Percentiles rank a stretch among this genome's conserved stretches.
These are phyloP conservation scores for Neuroterus valhalla DNA, from an alignment of 1,140 invertebrate genomes.

Conservation along the genomic window DNA sequence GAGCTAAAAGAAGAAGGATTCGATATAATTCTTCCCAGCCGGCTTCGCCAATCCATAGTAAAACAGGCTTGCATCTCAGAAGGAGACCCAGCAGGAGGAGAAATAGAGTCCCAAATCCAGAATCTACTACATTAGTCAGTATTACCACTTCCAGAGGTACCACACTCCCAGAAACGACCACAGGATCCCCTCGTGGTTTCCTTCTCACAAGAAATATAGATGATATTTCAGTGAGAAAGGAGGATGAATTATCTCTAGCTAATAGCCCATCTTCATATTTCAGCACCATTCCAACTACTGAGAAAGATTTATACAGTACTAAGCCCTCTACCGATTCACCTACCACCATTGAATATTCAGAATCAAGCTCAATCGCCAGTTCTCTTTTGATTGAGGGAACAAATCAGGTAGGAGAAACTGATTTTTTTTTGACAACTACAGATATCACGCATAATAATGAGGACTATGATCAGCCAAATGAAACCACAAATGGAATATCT, in stretches of 20 bases:
- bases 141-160: conserved; percentile 36
- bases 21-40: conserved; percentile 33
- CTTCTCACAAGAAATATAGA: conserved; percentile 56
- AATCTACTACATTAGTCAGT: conserved; percentile 48
- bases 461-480: neutral
- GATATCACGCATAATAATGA: conserved; percentile 23
- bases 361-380: neutral
- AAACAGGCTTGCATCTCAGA: conserved; percentile 7
- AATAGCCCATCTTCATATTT: neutral
- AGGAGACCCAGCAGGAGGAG: conserved; percentile 31
- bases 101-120: conserved; percentile 6
- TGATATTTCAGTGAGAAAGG: conserved; percentile 4
- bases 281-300: too few relatives aligned
- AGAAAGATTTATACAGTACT: too few relatives aligned
- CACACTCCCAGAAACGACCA: neutral
- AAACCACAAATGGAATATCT: conserved; percentile 3
- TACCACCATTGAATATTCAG: too few relatives aligned
- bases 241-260: neutral
- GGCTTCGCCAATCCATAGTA: conserved; percentile 10
- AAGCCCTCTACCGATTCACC: too few relatives aligned
- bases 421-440: neutral
- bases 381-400: neutral
- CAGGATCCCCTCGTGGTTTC: conserved; percentile 52
- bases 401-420: neutral
- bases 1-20: conserved; percentile 42